Conservation (phyloP, 1,140 invertebrate genomes). For the Bombus affinis region DNA sequence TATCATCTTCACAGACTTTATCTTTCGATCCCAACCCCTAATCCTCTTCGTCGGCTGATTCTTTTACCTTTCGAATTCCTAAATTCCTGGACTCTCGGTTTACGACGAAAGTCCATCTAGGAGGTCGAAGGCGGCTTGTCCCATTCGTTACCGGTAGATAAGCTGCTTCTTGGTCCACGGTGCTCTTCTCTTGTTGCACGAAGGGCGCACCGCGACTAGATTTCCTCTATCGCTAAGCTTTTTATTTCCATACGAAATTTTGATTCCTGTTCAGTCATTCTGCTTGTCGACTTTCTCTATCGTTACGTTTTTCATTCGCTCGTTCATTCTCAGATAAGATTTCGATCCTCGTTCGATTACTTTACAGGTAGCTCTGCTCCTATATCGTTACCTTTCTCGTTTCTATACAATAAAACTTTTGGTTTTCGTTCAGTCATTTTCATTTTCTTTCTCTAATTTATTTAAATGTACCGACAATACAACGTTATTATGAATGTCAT, state of each 20-base stretch:
- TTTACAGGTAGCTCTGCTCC: no score
- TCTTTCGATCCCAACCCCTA: constrained; percentile 50
- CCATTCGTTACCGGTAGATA: constrained; percentile 53
- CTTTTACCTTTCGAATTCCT: constrained; percentile 50
- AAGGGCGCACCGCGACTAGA: no score
- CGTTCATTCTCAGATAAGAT: no score
- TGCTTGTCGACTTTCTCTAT: no score
- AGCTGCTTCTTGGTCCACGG: constrained; percentile 6
- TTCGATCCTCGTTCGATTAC: no score
- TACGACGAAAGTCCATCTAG: constrained; percentile 64
- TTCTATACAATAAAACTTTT: no score
- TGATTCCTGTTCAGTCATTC: background rate
- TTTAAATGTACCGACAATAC: no score
- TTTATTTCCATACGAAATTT: background rate
- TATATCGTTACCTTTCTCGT: no score
- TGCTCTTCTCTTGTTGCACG: background rate
- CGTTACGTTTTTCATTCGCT: no score
- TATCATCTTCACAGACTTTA: constrained; percentile 58
- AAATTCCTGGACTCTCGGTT: constrained; percentile 55
- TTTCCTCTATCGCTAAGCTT: background rate
- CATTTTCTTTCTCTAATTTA: no score
- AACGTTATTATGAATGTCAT: no score
- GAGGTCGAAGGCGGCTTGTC: constrained; percentile 5
- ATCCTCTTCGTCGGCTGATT: background rate
- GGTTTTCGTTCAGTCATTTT: no score